Percentiles rank a stretch among this genome's conserved stretches.
These are phyloP conservation scores for Python bivittatus DNA, from an alignment of 2,113 vertebrate genomes.

Conservation along the genomic window DNA sequence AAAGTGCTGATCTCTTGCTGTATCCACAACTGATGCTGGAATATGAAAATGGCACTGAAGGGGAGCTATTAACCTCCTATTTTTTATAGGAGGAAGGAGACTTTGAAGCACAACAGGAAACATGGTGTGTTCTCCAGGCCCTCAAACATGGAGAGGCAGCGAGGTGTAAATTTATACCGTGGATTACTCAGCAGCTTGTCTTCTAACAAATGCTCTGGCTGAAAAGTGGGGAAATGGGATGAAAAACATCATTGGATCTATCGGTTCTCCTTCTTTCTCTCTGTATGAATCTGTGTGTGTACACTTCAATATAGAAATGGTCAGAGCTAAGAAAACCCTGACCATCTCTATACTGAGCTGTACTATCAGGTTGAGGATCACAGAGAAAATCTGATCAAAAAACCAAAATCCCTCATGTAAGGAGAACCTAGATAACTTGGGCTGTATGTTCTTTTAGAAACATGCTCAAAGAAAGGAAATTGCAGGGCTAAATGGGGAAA, in stretches of 20 bases:
- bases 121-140: constrained; percentile 46
- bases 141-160: constrained; percentile 28
- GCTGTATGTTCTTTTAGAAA: not conserved
- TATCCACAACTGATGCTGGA: constrained; percentile 63
- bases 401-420: not conserved
- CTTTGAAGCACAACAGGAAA: constrained; percentile 57
- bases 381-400: not conserved
- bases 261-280: not conserved
- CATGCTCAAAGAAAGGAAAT: not conserved
- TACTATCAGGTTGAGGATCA: not conserved
- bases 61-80: constrained; percentile 58
- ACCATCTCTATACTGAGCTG: not conserved
- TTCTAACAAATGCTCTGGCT: constrained; percentile 50
- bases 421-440: not conserved
- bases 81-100: constrained; percentile 53
- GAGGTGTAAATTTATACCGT: constrained; percentile 55
- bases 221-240: constrained; percentile 30
- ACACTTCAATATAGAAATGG: not conserved
- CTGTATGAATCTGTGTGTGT: not conserved
- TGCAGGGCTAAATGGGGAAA: no score
- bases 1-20: constrained; percentile 65
- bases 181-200: constrained; percentile 53
- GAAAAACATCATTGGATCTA: fast-evolving
- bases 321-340: not conserved
- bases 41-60: constrained; percentile 54